Evolutionary conservation across 1,140 invertebrate genomes (phyloP).

Genomic region (Odontomachus brunneus): DNA sequence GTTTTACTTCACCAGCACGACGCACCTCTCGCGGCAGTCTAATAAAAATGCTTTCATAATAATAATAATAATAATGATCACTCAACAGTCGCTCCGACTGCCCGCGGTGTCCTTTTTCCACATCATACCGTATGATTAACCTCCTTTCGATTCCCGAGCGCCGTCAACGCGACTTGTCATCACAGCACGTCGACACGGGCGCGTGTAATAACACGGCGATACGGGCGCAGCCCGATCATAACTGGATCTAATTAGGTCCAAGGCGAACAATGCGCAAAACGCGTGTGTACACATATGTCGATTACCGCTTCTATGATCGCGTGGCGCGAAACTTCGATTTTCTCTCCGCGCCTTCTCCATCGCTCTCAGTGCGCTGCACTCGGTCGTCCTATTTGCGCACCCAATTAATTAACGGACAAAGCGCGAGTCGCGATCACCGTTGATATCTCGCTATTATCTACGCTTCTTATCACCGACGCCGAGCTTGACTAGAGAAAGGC

Average conservation of each 20-base stretch:
- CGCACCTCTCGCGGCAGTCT: too few relatives aligned
- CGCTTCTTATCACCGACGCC: constrained; percentile 30
- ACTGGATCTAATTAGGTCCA: background rate
- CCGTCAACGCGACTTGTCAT: too few relatives aligned
- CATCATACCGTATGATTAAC: background rate
- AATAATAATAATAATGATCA: too few relatives aligned
- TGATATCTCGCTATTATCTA: constrained; percentile 16
- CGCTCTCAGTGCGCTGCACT: background rate
- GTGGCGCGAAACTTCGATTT: background rate
- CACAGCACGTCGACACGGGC: too few relatives aligned
- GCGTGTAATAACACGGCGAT: too few relatives aligned
- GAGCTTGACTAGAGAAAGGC: too few relatives aligned
- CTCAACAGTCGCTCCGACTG: too few relatives aligned
- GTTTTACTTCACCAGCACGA: too few relatives aligned
- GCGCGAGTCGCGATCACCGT: background rate
- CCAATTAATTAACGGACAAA: constrained; percentile 32
- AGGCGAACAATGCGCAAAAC: background rate
- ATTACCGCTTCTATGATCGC: background rate
- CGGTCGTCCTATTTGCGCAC: background rate
- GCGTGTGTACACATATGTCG: too few relatives aligned
- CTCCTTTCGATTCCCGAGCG: too few relatives aligned
- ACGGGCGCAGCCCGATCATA: too few relatives aligned
- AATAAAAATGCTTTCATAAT: too few relatives aligned
- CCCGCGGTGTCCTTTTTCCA: background rate
- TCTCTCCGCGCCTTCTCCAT: background rate